Percentiles rank a stretch among this genome's conserved stretches.
Evolutionary conservation across 2,888 invertebrate species (phyloP).

Genomic region (Arctia plantaginis): DNA sequence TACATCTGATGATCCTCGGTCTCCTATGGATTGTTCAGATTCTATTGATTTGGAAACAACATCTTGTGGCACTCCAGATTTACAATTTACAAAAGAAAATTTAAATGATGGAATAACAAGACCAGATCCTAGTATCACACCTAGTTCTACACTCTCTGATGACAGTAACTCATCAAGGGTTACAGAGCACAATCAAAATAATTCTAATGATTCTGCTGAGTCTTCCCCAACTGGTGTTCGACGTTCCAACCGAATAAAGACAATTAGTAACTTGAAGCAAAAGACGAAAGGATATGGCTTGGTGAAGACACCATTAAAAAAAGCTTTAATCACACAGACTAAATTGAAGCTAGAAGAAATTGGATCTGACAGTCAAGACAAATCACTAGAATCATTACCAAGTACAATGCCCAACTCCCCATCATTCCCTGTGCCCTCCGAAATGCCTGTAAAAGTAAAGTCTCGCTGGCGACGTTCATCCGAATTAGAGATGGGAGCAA

Average conservation of each 20-base stretch:
- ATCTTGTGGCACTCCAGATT: conserved; percentile 68
- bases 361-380: conserved; percentile 85
- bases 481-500: conserved; percentile 89
- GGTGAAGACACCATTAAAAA: conserved; percentile 85
- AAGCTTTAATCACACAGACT: conserved; percentile 81
- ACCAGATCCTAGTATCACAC: conserved; percentile 80
- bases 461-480: conserved; percentile 92
- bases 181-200: conserved; percentile 70
- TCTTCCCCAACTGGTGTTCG: conserved; percentile 87
- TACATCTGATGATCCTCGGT: conserved; percentile 53
- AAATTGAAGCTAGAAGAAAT: conserved; percentile 86
- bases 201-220: conserved; percentile 81
- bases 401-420: conserved; percentile 73
- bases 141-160: conserved; percentile 80
- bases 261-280: conserved; percentile 89
- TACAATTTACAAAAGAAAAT: conserved; percentile 63
- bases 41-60: conserved; percentile 59
- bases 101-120: conserved; percentile 62
- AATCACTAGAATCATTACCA: conserved; percentile 60
- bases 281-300: conserved; percentile 89
- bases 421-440: conserved; percentile 80
- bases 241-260: conserved; percentile 91
- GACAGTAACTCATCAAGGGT: conserved; percentile 80
- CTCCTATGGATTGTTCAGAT: conserved; percentile 68
- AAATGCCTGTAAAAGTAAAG: conserved; percentile 92